phyloP scores from a whole-genome alignment of 2,797 vertebrate species.

The Petrocephalus schoutedeni region DNA sequence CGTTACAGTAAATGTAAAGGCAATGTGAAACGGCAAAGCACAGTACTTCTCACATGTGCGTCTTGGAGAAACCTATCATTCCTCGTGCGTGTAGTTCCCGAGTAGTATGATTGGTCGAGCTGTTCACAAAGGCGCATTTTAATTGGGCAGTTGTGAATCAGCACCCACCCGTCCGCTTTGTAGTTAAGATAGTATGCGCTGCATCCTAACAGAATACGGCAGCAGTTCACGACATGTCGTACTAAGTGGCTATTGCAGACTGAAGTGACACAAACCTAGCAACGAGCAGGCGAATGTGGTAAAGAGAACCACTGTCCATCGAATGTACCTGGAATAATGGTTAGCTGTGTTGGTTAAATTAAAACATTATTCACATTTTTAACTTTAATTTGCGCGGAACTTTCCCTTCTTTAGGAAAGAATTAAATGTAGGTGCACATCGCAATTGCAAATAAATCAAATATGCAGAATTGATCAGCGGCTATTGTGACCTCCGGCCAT shows the following conservation, averaged over 20 bases:
- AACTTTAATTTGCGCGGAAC: neutral
- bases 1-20: neutral
- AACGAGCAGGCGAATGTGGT: neutral
- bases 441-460: neutral
- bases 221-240: conserved; percentile 12
- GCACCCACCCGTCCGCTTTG: neutral
- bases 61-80: neutral
- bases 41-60: conserved; percentile 8
- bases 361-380: neutral
- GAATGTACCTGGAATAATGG: neutral
- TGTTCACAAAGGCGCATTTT: neutral
- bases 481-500: neutral
- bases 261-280: neutral
- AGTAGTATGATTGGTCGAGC: conserved; percentile 8
- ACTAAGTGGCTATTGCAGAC: neutral
- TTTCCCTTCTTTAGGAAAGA: neutral
- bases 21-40: neutral
- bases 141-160: neutral
- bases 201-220: conserved; percentile 4
- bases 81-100: neutral
- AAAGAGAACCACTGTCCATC: neutral
- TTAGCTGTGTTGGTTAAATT: neutral
- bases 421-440: neutral
- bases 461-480: neutral
- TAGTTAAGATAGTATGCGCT: neutral